A percentile compares a stretch with the other conserved stretches of the same genome.
Conservation (phyloP, 1,140 invertebrate species). For the Drosophila sproati region DNA sequence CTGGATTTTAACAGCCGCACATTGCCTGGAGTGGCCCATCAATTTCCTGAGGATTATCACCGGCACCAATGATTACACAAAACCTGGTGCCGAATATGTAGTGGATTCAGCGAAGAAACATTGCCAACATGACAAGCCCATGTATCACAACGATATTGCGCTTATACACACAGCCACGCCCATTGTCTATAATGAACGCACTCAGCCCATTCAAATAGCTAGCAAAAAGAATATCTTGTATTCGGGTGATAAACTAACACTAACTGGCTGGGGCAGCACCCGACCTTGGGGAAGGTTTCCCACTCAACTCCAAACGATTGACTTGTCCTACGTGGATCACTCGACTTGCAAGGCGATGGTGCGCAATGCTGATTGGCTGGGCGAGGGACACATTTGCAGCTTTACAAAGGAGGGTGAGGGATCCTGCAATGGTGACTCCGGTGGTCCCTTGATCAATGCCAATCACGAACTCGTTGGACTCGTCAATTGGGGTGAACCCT, state of each 20-base stretch:
- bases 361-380: conserved; percentile 56
- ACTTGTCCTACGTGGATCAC: conserved; percentile 58
- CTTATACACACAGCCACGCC: conserved; percentile 82
- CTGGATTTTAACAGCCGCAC: conserved; percentile 85
- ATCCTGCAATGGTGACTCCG: conserved; percentile 86
- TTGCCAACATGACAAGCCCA: conserved; percentile 71
- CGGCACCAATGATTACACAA: conserved; percentile 66
- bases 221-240: conserved; percentile 36
- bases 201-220: conserved; percentile 82
- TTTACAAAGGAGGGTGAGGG: conserved; percentile 86
- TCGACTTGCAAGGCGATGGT: conserved; percentile 53
- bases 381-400: conserved; percentile 86
- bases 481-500: conserved; percentile 86
- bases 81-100: conserved; percentile 63
- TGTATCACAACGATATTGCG: conserved; percentile 86
- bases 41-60: conserved; percentile 73
- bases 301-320: conserved; percentile 72
- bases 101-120: conserved; percentile 64
- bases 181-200: conserved; percentile 84
- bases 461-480: conserved; percentile 78
- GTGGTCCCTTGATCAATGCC: conserved; percentile 84
- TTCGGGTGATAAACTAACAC: conserved; percentile 70
- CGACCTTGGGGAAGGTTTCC: conserved; percentile 69
- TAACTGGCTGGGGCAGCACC: conserved; percentile 86
- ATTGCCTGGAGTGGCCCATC: conserved; percentile 83